phyloP scores from a whole-genome alignment of 2,797 vertebrate genomes.

The Benthosema pterotum region DNA sequence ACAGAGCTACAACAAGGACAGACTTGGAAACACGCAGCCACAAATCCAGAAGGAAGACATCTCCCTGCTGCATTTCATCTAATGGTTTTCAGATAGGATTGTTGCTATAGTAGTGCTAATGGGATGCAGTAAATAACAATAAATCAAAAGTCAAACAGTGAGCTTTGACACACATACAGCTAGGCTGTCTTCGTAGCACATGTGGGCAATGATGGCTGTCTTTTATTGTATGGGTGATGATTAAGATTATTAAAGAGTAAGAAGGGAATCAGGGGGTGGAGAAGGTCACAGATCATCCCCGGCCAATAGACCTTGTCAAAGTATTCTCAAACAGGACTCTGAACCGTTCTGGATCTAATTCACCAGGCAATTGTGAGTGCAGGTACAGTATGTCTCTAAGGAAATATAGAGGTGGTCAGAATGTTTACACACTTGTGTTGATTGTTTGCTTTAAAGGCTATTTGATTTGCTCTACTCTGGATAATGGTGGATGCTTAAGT shows the following conservation, averaged over 20 bases:
- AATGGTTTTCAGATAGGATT: conserved; percentile 15
- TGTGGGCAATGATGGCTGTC: neutral
- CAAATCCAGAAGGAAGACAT: conserved; percentile 15
- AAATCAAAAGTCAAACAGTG: conserved; percentile 28
- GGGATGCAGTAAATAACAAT: conserved; percentile 23
- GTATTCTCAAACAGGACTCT: too few relatives aligned
- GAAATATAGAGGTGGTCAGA: too few relatives aligned
- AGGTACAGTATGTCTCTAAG: neutral
- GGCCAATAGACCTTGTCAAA: too few relatives aligned
- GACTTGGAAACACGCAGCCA: conserved; percentile 11
- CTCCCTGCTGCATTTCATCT: conserved; percentile 36
- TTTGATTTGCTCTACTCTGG: too few relatives aligned
- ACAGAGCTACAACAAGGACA: conserved; percentile 51
- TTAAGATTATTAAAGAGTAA: neutral
- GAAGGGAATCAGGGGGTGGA: too few relatives aligned
- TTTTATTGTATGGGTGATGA: conserved; percentile 13
- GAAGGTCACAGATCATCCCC: too few relatives aligned
- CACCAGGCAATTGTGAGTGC: neutral
- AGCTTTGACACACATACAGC: conserved; percentile 7
- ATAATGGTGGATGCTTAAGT: neutral
- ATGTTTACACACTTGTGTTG: too few relatives aligned
- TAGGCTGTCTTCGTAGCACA: conserved; percentile 8
- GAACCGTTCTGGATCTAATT: too few relatives aligned
- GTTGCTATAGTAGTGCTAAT: conserved; percentile 4
- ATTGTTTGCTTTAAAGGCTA: too few relatives aligned